Percentiles rank a stretch among this genome's conserved stretches.
Conservation (phyloP, 2,888 invertebrate species). For the Limnephilus auricula region DNA sequence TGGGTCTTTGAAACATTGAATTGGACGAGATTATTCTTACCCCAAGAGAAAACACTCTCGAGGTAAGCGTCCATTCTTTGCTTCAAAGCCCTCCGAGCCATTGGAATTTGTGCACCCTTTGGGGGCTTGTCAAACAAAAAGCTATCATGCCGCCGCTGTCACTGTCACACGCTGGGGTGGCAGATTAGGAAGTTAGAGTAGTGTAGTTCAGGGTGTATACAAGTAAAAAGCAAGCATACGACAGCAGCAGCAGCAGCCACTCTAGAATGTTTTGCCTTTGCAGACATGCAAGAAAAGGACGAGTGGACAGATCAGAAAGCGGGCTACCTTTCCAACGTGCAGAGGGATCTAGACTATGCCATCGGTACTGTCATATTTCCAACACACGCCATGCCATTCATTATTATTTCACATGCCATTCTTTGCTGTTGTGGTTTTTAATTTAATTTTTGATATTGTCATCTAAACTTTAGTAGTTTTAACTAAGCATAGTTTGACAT, state of each 20-base stretch:
- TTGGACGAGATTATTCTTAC: too few relatives aligned
- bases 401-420: neutral
- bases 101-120: too few relatives aligned
- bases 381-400: neutral
- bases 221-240: too few relatives aligned
- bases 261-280: neutral
- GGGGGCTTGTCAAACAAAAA: too few relatives aligned
- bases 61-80: too few relatives aligned
- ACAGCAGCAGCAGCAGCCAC: neutral
- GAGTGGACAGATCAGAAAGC: slow-evolving; percentile 79
- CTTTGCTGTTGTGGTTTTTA: neutral
- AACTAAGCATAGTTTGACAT: neutral
- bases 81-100: too few relatives aligned
- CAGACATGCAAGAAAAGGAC: slow-evolving; percentile 66
- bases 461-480: neutral
- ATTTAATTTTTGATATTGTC: neutral
- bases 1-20: too few relatives aligned
- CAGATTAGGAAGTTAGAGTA: neutral
- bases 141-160: too few relatives aligned
- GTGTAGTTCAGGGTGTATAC: neutral
- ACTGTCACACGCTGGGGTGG: too few relatives aligned
- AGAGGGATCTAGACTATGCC: slow-evolving; percentile 64
- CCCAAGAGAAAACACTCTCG: too few relatives aligned
- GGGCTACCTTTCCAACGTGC: slow-evolving; percentile 69
- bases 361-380: slow-evolving; percentile 54